Percentiles rank a stretch among this genome's conserved stretches.
Conservation (phyloP, 2,888 invertebrate species). For the Luperina testacea region DNA sequence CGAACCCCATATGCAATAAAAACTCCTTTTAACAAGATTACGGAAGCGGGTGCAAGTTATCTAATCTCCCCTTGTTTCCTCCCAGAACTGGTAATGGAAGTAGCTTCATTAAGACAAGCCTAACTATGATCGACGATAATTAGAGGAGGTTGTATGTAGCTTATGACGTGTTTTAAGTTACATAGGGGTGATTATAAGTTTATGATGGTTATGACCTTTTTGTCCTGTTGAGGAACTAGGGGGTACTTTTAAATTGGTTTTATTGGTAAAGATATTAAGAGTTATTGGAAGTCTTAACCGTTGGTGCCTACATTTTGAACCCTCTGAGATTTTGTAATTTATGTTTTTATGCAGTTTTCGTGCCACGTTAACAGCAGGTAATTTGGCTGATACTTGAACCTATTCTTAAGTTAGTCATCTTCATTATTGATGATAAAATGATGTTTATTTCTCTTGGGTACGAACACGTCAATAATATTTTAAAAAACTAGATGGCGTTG, state of each 20-base stretch:
- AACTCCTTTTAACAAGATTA: conserved; percentile 75
- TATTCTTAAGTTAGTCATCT: neutral
- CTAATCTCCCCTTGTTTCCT: conserved; percentile 83
- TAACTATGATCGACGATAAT: conserved; percentile 74
- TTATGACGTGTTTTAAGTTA: conserved; percentile 61
- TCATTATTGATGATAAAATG: neutral
- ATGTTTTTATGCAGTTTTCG: neutral
- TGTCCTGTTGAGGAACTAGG: neutral
- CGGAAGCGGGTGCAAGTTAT: conserved; percentile 71
- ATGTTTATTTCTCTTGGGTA: neutral
- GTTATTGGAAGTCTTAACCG: neutral
- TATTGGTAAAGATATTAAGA: conserved; percentile 7
- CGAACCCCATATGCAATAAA: conserved; percentile 43
- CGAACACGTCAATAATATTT: neutral
- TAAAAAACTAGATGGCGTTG: neutral
- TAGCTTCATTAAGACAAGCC: conserved; percentile 68
- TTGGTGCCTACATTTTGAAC: neutral
- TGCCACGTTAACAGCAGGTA: neutral
- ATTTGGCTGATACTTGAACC: neutral
- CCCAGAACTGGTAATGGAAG: conserved; percentile 73
- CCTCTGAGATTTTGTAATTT: neutral
- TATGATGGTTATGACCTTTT: conserved; percentile 20
- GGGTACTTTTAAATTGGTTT: conserved; percentile 19
- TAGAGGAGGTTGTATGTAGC: conserved; percentile 65
- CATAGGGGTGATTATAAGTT: conserved; percentile 41